Conservation (phyloP, 2,888 invertebrate species). For the Ectemnius lituratus region DNA sequence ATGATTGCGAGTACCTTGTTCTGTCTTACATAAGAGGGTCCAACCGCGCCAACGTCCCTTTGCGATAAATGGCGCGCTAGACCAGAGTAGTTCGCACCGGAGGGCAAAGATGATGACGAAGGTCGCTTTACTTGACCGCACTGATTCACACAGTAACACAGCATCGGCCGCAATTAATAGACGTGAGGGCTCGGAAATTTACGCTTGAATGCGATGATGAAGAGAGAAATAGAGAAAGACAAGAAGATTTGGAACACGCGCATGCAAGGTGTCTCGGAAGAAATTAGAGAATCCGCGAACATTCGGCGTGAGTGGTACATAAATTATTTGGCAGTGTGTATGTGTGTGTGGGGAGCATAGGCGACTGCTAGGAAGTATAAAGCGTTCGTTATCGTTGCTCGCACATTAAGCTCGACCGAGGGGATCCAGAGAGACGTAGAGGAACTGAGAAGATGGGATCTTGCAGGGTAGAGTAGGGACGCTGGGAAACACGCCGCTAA, state of each 20-base stretch:
- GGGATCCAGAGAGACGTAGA: constrained; percentile 7
- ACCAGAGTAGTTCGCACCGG: not conserved
- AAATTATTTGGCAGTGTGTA: constrained; percentile 31
- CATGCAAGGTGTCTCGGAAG: constrained; percentile 24
- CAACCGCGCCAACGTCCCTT: too few relatives aligned
- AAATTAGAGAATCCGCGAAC: constrained; percentile 40
- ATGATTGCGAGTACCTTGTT: too few relatives aligned
- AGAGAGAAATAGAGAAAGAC: not conserved
- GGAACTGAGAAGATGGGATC: too few relatives aligned
- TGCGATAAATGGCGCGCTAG: too few relatives aligned
- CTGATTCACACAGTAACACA: not conserved
- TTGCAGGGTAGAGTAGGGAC: constrained; percentile 45
- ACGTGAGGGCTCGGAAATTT: constrained; percentile 11
- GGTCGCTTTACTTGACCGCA: not conserved
- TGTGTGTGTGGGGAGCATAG: constrained; percentile 10
- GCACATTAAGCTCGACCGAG: constrained; percentile 32
- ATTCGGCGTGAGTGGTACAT: constrained; percentile 37
- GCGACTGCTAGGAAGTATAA: constrained; percentile 24
- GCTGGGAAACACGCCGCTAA: constrained; percentile 44
- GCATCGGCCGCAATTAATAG: constrained; percentile 30
- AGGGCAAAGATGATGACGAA: not conserved
- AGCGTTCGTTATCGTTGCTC: constrained; percentile 49
- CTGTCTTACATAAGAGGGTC: too few relatives aligned
- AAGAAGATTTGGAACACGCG: too few relatives aligned
- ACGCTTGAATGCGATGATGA: constrained; percentile 7